A percentile compares a stretch with the other conserved stretches of the same genome.
phyloP scores from a whole-genome alignment of 1,140 invertebrate species.

The Drosophila azteca region DNA sequence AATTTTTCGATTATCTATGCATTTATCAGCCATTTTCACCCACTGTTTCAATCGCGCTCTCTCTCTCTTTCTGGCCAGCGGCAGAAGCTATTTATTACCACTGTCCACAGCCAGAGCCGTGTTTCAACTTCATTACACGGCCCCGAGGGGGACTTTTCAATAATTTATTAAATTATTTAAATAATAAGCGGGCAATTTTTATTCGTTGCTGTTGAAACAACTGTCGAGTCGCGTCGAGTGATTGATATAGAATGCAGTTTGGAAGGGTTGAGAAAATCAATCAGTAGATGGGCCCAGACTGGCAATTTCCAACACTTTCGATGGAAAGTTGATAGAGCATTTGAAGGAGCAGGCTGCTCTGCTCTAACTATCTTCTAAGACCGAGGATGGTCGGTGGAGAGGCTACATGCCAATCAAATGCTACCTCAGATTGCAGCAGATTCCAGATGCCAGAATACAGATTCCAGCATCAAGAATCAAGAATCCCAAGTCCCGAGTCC shows the following conservation, averaged over 20 bases:
- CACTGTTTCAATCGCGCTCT: slow-evolving; percentile 40
- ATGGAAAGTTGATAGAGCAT: slow-evolving; percentile 11
- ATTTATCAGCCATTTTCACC: slow-evolving; percentile 18
- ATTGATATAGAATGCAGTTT: slow-evolving; percentile 55
- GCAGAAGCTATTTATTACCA: slow-evolving; percentile 69
- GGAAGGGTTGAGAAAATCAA: slow-evolving; percentile 33
- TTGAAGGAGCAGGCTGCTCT: neutral
- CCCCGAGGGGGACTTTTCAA: slow-evolving; percentile 26
- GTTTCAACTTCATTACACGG: slow-evolving; percentile 17
- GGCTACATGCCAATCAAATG: slow-evolving; percentile 57
- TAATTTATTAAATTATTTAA: slow-evolving; percentile 76
- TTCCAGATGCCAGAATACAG: slow-evolving; percentile 21
- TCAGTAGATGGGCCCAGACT: slow-evolving; percentile 7
- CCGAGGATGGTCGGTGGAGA: slow-evolving; percentile 2
- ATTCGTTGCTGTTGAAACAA: slow-evolving; percentile 22
- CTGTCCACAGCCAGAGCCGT: slow-evolving; percentile 8
- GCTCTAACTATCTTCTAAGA: slow-evolving; percentile 4
- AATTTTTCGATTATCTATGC: neutral
- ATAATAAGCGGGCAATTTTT: slow-evolving; percentile 55
- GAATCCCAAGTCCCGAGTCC: slow-evolving; percentile 29
- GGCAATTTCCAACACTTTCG: slow-evolving; percentile 49
- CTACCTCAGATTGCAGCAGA: slow-evolving; percentile 48
- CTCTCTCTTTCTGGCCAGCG: slow-evolving; percentile 32
- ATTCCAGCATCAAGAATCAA: slow-evolving; percentile 29
- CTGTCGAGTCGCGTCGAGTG: slow-evolving; percentile 13